Base-by-base conservation (phyloP, 2,888 invertebrate genomes). In the Diplazon laetatorius region DNA sequence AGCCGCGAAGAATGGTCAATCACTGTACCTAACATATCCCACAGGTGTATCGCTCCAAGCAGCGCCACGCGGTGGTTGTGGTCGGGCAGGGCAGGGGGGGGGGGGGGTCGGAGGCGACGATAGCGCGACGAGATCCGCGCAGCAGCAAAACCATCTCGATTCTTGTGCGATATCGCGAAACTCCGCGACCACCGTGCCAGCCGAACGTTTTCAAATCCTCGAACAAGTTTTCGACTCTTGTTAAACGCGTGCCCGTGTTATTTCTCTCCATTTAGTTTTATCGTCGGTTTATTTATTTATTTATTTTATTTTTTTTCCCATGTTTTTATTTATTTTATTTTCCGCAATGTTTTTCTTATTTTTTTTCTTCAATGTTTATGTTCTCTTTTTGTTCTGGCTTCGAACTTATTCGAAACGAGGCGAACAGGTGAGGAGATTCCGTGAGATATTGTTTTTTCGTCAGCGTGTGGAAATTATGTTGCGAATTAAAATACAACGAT, bases 201-300 rank as follows among this genome's bases (percentile, higher is more conserved):
- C 63, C 69, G 63, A 52, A 73, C 77, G 69, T 78, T 78, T 78
- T 59, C 77, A 78, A 78, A 78, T 78, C 77, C 77, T 69, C 73
- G 77, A 78, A 78, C 77, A 78, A 78, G 77, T n/a, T 78, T 78
- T 73, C 77, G 59, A 48, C 63, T 78, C 77, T 78, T 78, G 77
- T 78, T 73, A 78, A 77, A 73, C 73, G 77, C 69, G 62, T 78
- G 73, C 62, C 65, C 77, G 77, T 78, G 69, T 78, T 78, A 70
- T 76, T 76, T 70, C 76, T 69, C 70, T 72, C 72, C 72, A 72
- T 77, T 77, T 68, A 68, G 72, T 57, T 68, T 60, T 62, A 14
- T 9, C 20, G 20, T 69, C 42, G 52, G n/a, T 12, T 37, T 22
- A 50, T 66, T 57, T 60, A 30, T 18, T 71, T 46, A 22, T 60